Base-by-base conservation (phyloP, 2,797 vertebrate genomes). In the Cygnus olor region DNA sequence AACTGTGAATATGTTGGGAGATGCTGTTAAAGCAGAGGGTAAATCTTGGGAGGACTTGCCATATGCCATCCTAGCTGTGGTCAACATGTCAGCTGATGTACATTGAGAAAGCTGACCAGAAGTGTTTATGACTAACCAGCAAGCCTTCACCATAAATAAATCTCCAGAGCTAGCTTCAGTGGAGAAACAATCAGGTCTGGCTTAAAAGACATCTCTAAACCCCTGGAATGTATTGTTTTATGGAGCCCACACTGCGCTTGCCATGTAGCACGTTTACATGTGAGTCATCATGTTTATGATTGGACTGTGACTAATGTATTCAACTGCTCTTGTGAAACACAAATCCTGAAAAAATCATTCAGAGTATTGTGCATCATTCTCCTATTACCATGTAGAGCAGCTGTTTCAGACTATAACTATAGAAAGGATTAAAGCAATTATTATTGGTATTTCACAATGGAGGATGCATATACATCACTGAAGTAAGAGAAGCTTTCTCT, bases 371-470 rank as follows among this genome's bases (percentile, higher is more conserved):
- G 78, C 38, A 82, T 69, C 3, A 72, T 84, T 94, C 92, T 58
- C 80, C 71, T 63, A 61, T 51, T 78, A 63, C 45, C 4, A 1
- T 32, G 40, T 24, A 65, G 14, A 94, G 54, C 65, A 93, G 79
- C 57, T 93, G 65, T 89, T 94, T 94, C 90, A 74, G 66, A 90
- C 80, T 38, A 88, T 49, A 68, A 56, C 45, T 64, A 54, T 84
- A 69, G 80, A 83, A 71, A 63, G 47, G 22, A 53, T 84, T 56
- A 87, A n/a, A 80, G 20, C 57, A 80, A 42, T 71, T 78, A 30
- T 56, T 66, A 49, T 42, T 71, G 74, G 15, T 45, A 34, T 74
- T 3, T 2, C 32, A 36, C 56, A 58, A 69, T 42, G 68, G 44
- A 95, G 49, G 66, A 73, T 28, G 28, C 27, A 84, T 11, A 84